Base-by-base conservation (phyloP, 2,888 invertebrate species). In the Cyclophora albipunctata region DNA sequence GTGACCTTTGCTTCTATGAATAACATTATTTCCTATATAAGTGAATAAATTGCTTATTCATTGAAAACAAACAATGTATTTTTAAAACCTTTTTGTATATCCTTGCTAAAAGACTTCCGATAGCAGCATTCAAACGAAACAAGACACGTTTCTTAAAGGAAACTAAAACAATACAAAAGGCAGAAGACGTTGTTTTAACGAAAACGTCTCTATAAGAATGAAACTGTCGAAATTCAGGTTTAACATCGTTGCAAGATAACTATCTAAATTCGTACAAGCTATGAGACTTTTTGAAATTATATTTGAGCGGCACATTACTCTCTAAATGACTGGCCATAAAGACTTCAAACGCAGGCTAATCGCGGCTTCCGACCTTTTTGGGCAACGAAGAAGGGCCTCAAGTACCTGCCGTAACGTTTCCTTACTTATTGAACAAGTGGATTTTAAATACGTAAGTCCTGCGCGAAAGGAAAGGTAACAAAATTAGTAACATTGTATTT, bases 341-440 rank as follows among this genome's bases (percentile, higher is more conserved):
- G 84, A 84, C 83, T 79, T 85, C 84, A 84, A 85, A 83, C 82
- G 84, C 78, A 75, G 76, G 77, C 84, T 86, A 86, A 86, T 86
- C 84, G 83, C 71, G 78, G 78, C 83, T 85, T 84, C 83, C 85
- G 84, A 84, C 86, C 86, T 84, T 84, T 71, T 78, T 63, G 75
- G 69, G 63, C 66, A 69, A 69, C 74, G 68, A 78, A 77, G 76
- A 75, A 78, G 73, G 75, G 65, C 71, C 69, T 64, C 73, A 71
- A 81, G 78, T 79, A 78, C 74, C 73, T 76, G 70, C 67, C 67
- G 67, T 76, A 79, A 77, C 71, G 75, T 72, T 81, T 73, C 75
- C 74, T 75, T 75, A 69, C 70, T 71, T 75, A 76, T 77, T 77
- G 71, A 69, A 69, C 66, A 69, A 69, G 67, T 71, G 68, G 66